A percentile compares a stretch with the other conserved stretches of the same genome.
These are phyloP conservation scores for Microctonus aethiopoides DNA, from an alignment of 2,888 invertebrate genomes.

Conservation along the genomic window DNA sequence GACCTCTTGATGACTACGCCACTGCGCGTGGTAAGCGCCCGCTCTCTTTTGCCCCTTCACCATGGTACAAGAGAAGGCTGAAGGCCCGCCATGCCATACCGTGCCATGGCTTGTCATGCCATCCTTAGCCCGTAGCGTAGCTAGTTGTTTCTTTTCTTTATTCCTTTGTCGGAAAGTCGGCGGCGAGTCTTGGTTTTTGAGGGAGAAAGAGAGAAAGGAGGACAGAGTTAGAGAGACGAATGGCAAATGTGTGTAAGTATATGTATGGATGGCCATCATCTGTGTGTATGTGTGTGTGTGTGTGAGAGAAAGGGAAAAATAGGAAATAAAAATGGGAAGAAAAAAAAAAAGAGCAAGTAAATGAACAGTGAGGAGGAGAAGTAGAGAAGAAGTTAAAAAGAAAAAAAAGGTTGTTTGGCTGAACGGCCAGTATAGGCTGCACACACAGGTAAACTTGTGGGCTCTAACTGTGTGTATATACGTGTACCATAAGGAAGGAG, in stretches of 20 bases:
- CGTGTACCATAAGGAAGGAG: background rate
- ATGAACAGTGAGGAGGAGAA: background rate
- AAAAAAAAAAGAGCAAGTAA: background rate
- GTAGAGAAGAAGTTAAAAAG: constrained; percentile 33
- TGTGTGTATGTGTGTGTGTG: background rate
- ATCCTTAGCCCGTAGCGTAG: constrained; percentile 48
- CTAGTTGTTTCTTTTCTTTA: constrained; percentile 66
- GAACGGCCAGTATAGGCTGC: constrained; percentile 32
- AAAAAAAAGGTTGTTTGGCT: constrained; percentile 18
- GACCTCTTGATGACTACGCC: constrained; percentile 46
- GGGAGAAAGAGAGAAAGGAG: constrained; percentile 15
- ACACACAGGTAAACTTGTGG: constrained; percentile 42
- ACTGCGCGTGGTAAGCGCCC: constrained; percentile 48
- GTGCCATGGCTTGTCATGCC: constrained; percentile 49
- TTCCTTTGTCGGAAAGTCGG: constrained; percentile 67
- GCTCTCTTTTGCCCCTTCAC: background rate
- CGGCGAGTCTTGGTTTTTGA: constrained; percentile 62
- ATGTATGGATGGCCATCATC: no score
- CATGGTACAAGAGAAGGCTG: constrained; percentile 51
- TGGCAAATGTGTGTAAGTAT: background rate
- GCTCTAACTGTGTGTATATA: no score
- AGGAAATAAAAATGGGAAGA: background rate
- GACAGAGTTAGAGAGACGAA: constrained; percentile 1
- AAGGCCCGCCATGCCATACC: constrained; percentile 49
- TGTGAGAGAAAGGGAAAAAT: background rate